Evolutionary conservation across 2,113 vertebrate species (phyloP).

Genomic region (human): DNA sequence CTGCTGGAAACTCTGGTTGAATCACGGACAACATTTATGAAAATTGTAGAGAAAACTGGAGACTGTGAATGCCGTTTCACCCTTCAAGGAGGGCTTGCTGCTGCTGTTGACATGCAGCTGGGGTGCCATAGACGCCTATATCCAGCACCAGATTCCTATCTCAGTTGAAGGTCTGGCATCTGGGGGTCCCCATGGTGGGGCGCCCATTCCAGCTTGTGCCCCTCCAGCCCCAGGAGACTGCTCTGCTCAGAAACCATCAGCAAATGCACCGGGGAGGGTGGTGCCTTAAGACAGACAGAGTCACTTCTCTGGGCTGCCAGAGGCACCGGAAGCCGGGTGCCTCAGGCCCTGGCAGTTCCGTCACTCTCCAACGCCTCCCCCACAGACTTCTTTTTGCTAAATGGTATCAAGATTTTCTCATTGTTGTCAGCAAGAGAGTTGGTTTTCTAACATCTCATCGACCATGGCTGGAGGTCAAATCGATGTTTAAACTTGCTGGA

Average conservation of each 20-base stretch:
- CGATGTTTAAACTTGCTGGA: accelerated
- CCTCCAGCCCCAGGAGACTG: neutral
- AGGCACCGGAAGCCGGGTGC: too few relatives aligned
- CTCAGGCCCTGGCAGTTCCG: accelerated
- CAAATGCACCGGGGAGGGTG: accelerated
- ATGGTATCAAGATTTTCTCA: neutral
- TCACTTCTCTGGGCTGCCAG: neutral
- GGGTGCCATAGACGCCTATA: neutral
- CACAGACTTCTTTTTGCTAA: too few relatives aligned
- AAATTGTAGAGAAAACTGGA: neutral
- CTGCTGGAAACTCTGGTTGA: neutral
- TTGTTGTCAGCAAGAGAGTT: neutral
- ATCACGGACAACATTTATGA: accelerated
- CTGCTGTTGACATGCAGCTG: neutral
- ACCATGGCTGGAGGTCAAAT: too few relatives aligned
- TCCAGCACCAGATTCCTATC: neutral
- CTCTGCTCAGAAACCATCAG: neutral
- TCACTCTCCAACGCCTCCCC: neutral
- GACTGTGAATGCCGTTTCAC: accelerated
- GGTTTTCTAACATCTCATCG: too few relatives aligned
- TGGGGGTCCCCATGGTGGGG: neutral
- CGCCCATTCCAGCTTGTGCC: neutral
- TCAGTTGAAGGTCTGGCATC: neutral
- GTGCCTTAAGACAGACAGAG: accelerated
- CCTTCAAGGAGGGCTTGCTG: neutral